These are phyloP conservation scores for Aricia artaxerxes DNA, from an alignment of 2,888 invertebrate species.

Conservation along the genomic window DNA sequence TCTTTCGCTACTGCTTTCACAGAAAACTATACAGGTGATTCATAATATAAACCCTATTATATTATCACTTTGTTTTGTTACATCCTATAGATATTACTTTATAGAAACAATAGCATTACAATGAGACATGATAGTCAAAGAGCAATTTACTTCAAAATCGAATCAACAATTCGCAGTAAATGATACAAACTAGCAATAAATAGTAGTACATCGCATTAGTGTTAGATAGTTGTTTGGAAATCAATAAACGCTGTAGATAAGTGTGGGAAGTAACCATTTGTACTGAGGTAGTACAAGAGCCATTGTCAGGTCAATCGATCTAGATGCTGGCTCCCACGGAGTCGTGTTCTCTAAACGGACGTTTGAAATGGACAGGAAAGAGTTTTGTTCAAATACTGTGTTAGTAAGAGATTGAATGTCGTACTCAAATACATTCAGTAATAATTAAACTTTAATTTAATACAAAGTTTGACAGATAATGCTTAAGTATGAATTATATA, in stretches of 20 bases:
- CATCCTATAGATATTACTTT: neutral
- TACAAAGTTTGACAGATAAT: too few relatives aligned
- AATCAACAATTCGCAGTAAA: neutral
- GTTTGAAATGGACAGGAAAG: neutral
- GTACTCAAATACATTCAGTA: neutral
- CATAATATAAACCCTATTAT: too few relatives aligned
- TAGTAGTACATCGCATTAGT: constrained; percentile 44
- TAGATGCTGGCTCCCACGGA: constrained; percentile 25
- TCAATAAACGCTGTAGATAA: constrained; percentile 45
- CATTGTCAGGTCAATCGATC: constrained; percentile 21
- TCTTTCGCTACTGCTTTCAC: too few relatives aligned
- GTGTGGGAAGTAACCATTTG: constrained; percentile 41
- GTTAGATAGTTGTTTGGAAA: constrained; percentile 43
- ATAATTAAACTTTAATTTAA: too few relatives aligned
- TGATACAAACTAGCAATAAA: constrained; percentile 38
- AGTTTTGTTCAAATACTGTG: neutral
- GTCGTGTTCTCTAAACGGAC: constrained; percentile 12
- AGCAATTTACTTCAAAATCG: neutral
- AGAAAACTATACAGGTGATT: too few relatives aligned
- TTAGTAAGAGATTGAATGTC: neutral
- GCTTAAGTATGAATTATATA: too few relatives aligned
- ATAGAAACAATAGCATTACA: neutral
- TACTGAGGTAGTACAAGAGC: constrained; percentile 32
- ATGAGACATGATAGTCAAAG: neutral
- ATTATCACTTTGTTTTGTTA: too few relatives aligned